These are phyloP conservation scores for Catharus minimus DNA, from an alignment of 2,113 vertebrate species.

Conservation along the genomic window DNA sequence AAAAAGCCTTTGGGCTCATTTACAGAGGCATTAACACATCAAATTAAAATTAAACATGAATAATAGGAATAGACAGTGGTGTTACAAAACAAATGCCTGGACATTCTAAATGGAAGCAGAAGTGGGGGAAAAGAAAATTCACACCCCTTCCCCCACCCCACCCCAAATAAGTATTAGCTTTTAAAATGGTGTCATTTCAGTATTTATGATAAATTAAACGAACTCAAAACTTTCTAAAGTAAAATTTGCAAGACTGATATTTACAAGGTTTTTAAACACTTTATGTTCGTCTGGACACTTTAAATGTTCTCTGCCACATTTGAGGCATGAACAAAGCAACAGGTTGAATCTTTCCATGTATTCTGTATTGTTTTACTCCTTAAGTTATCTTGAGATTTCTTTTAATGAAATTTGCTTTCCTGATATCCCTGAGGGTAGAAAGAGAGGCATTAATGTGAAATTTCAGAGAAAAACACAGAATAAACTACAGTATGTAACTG, in stretches of 20 bases:
- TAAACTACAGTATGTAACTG: not conserved
- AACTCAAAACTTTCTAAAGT: not conserved
- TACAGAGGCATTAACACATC: not conserved
- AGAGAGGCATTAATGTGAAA: not conserved
- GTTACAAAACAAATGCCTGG: not conserved
- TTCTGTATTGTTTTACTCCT: not conserved
- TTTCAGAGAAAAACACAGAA: not conserved
- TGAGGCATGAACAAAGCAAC: not conserved
- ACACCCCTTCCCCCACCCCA: no score
- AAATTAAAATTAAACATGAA: not conserved
- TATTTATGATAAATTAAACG: not conserved
- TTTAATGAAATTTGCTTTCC: not conserved
- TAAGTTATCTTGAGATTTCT: not conserved
- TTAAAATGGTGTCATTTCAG: not conserved
- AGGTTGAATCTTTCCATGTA: not conserved
- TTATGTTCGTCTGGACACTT: not conserved
- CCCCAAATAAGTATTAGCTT: not conserved
- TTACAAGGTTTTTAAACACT: not conserved
- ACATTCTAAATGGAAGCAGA: not conserved
- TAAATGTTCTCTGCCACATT: not conserved
- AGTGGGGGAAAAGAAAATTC: fast-evolving
- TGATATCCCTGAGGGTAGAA: not conserved
- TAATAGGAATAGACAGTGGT: not conserved
- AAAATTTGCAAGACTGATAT: not conserved
- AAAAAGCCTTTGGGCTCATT: not conserved